Conservation (phyloP, 1,140 invertebrate genomes). For the Ctenoplectra terminalis region DNA sequence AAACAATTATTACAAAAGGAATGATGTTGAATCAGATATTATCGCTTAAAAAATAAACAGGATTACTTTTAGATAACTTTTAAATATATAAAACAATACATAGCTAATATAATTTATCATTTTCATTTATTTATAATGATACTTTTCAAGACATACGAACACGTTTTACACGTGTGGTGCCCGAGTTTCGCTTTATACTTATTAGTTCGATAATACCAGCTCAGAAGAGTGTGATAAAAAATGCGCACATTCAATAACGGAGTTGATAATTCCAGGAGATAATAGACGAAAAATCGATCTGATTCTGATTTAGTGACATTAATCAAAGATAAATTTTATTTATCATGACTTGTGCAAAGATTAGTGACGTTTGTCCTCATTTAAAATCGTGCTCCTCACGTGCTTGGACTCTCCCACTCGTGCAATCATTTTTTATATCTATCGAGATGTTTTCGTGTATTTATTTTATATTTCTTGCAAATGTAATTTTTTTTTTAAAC, state of each 20-base stretch:
- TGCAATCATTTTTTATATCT: neutral
- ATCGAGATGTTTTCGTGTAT: neutral
- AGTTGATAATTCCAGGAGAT: neutral
- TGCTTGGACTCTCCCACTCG: no score
- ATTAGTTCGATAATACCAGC: neutral
- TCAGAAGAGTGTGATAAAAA: neutral
- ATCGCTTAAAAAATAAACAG: no score
- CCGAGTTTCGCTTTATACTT: neutral
- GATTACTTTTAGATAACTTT: neutral
- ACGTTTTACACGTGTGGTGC: neutral
- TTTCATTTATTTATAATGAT: no score
- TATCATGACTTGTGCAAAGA: conserved; percentile 18
- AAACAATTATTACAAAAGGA: no score
- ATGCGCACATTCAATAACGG: neutral
- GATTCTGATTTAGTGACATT: conserved; percentile 13
- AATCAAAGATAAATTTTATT: conserved; percentile 38
- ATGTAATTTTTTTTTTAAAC: no score
- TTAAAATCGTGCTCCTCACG: conserved; percentile 31
- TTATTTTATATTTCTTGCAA: no score
- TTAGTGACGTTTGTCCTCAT: conserved; percentile 5
- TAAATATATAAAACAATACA: no score
- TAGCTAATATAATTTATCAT: neutral
- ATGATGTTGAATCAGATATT: no score
- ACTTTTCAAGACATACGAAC: no score
- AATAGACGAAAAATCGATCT: neutral